Base-by-base conservation (phyloP, 2,113 vertebrate genomes). In the Oenanthe melanoleuca region DNA sequence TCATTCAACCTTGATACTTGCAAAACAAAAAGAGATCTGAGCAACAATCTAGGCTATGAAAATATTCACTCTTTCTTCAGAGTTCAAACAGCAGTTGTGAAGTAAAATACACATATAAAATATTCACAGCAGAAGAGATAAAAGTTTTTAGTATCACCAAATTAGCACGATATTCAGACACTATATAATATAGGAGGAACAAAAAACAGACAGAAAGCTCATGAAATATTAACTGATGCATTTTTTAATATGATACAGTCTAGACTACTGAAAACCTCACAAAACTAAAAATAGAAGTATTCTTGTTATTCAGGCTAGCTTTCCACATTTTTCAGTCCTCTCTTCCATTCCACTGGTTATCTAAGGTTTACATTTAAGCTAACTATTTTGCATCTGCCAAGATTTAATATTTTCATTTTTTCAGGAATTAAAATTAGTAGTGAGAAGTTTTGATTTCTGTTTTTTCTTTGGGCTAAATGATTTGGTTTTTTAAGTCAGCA, bases 401-500 rank as follows among this genome's bases (percentile, higher is more conserved):
- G 60, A 95, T 95, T 87, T 89, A 95, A 74, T 94, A 93, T 96
- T 96, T 96, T 96, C 94, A 97, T 96, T 97, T 95, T 96, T 94
- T 97, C 82, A 92, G 61, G 69, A 96, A 97, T 96, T 97, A 95
- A 97, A 97, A 92, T 71, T 80, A 81, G 74, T 79, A 96, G 83
- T 60, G 55, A 8, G 84, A 96, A 93, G 92, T 96, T 97, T 80
- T 96, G 88, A 97, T 95, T 97, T 97, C 94, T 96, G 74, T 95
- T 97, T 97, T 92, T 96, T n/a, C 86, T 93, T 96, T 71, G 93
- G 91, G 93, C 91, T 97, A 92, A 96, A 97, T 96, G 80, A 97
- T 96, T 92, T 42, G n/a, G 96, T 96, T 97, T 97, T 97, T 97
- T 81, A 97, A 96, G 97, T 98, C 98, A 98, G 98, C 98, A 98